Evolutionary conservation across 2,113 vertebrate genomes (phyloP), one percentile per base, ranked within the genome.

Genomic region (Oophaga pumilio): DNA sequence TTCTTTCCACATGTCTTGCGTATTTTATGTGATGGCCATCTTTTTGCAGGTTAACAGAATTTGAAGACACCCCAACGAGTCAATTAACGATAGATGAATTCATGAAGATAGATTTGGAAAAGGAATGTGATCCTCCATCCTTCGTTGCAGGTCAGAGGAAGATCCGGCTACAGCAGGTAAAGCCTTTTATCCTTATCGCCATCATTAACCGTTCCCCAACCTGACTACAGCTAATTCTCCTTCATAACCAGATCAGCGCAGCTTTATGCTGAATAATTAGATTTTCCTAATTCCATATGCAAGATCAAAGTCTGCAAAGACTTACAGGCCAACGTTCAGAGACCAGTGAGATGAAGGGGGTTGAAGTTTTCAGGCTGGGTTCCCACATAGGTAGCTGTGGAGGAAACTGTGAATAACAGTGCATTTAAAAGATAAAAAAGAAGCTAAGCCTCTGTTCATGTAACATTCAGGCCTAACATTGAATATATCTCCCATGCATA

Each of bases 21-120:
- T 26, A 26, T 74, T 85, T 24, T 26, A 14, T 52, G 6, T 8
- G 4, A 49, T 64, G 15, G n/a, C 18, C 6, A 26, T 24, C 24
- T 2, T 18, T 50, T 87, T 50, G 78, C 84, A 99, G 98, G 91
- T 92, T 99, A 90, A 96, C 90, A 0, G 98, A 99, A 89, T 99
- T 99, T 88, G 97, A 97, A 91, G 96, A 99, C 89, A 99, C 98
- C 2, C 98, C 98, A 60, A 98, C 97, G 85, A 99, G 98, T 88
- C 95, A 97, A 90, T 94, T 99, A 92, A 99, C 98, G 22, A 96
- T 99, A 66, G 97, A 98, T 7, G 97, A 99, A 91, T 99, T 99
- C 90, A 97, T 99, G 97, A 97, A 90, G 91, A 92, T 96, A 9
- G 98, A 99, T 85, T 91, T 99, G 93, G 97, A 98, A 81, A 93